A percentile compares a stretch with the other conserved stretches of the same genome.
phyloP scores from a whole-genome alignment of 53 echinoderm and acorn worm genomes.

The Pentamera pediparva region DNA sequence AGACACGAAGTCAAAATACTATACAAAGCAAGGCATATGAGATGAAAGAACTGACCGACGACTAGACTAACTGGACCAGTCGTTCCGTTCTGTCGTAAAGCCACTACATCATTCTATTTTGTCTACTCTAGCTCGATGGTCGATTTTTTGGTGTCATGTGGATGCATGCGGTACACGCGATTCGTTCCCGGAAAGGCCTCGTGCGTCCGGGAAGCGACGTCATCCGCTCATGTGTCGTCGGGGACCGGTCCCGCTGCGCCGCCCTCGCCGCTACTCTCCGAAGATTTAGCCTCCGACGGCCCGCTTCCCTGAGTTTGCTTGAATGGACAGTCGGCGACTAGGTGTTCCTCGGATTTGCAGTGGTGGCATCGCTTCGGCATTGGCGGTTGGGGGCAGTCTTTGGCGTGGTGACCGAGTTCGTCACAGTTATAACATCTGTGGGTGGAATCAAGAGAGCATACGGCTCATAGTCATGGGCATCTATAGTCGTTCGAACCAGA shows the following conservation, averaged over 20 bases:
- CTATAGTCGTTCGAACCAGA: too few species aligned
- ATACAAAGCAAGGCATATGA: slow-evolving; percentile 31
- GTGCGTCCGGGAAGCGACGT: slow-evolving; percentile 23
- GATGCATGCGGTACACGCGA: slow-evolving; percentile 25
- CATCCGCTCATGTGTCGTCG: slow-evolving; percentile 30
- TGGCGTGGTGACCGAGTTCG: slow-evolving; percentile 93
- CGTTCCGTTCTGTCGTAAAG: slow-evolving; percentile 20
- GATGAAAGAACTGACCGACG: slow-evolving; percentile 35
- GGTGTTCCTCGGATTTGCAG: slow-evolving; percentile 92
- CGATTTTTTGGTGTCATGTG: slow-evolving; percentile 17
- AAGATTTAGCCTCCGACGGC: slow-evolving; percentile 24
- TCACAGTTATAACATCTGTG: slow-evolving; percentile 95
- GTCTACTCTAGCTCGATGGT: slow-evolving; percentile 27
- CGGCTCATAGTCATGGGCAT: too few species aligned
- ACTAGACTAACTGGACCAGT: slow-evolving; percentile 24
- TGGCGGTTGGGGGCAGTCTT: slow-evolving; percentile 84
- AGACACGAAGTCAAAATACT: slow-evolving; percentile 27
- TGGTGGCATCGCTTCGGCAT: slow-evolving; percentile 90
- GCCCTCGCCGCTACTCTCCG: slow-evolving; percentile 16
- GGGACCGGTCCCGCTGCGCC: slow-evolving; percentile 16
- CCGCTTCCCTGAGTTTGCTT: slow-evolving; percentile 78
- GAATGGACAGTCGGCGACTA: slow-evolving; percentile 90
- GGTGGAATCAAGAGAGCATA: too few species aligned
- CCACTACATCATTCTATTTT: slow-evolving; percentile 15
- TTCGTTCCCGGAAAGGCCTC: slow-evolving; percentile 24